phyloP scores from a whole-genome alignment of 2,888 invertebrate species.

The Gymnocheta viridis region DNA sequence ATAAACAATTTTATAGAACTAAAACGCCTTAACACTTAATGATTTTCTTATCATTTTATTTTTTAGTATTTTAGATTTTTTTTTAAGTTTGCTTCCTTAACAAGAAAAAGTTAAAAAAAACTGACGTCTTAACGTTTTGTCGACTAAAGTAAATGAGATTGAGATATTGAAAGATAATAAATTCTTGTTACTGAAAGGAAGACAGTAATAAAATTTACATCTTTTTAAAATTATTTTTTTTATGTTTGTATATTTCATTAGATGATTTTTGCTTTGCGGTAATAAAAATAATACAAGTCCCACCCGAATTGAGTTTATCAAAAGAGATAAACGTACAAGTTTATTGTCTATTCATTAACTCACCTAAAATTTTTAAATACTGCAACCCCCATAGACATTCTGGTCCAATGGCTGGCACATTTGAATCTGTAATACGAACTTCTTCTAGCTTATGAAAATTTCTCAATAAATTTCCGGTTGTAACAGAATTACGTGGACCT shows the following conservation, averaged over 20 bases:
- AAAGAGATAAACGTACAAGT: neutral
- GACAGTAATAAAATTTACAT: slow-evolving; percentile 2
- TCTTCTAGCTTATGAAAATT: slow-evolving; percentile 86
- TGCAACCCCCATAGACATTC: slow-evolving; percentile 92
- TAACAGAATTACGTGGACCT: slow-evolving; percentile 87
- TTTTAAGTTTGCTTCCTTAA: neutral
- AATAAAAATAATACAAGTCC: too few relatives aligned
- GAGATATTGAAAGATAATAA: slow-evolving; percentile 30
- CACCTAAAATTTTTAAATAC: slow-evolving; percentile 83
- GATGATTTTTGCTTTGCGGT: too few relatives aligned
- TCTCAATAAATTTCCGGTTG: slow-evolving; percentile 88
- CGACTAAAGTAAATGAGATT: neutral
- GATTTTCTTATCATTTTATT: neutral
- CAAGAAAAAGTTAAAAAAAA: neutral
- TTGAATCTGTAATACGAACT: slow-evolving; percentile 88
- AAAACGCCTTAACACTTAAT: slow-evolving; percentile 26
- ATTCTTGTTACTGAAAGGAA: slow-evolving; percentile 4
- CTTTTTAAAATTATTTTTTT: too few relatives aligned
- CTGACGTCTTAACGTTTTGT: neutral
- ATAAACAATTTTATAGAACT: neutral
- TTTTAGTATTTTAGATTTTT: neutral
- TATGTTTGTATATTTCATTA: too few relatives aligned
- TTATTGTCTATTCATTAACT: slow-evolving; percentile 70
- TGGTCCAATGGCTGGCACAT: slow-evolving; percentile 89
- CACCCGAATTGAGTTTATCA: neutral